Evolutionary conservation across 35 echinoderm and acorn worm genomes (phyloP), one percentile per base, ranked within the genome.

Genomic region (Heliocidaris erythrogramma): DNA sequence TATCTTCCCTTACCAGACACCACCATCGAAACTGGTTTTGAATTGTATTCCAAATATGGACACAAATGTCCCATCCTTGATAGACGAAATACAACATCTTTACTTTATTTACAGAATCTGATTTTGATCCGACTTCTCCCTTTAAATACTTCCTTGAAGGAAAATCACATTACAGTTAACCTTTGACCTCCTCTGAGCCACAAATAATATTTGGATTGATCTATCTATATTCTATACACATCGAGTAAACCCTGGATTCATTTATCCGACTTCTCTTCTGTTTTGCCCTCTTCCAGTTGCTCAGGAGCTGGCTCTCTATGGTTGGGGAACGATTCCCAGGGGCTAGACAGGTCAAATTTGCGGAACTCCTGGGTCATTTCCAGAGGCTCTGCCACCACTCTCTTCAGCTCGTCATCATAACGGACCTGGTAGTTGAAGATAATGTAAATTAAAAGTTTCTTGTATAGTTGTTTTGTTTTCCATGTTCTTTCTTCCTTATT

Each of bases 361-460:
- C 98, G 86, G 94, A 99, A 99, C 94, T 99, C 98, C 88, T 99
- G 98, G 17, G 97, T 94, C 93, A 99, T 95, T 91, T 99, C 98
- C 5, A 99, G 59, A 2, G 98, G 98, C 94, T 99, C 98, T 49
- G 92, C 92, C 0, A 99, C 96, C 61, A 99, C 96, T 4, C 98
- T 92, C 78, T 99, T 99, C 13, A 95, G 50, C 59, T 99, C 98
- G 59, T 99, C 98, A 95, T 99, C 98, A 60, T 99, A 99, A 11
- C 98, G 88, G 32, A 99, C 97, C 98, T 99, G 47, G 35, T 94
- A 13, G 59, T 60, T 14, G 5, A 60, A 60, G 59, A 14, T 60
- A 60, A 60, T 30, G 92, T 27, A 94, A 56, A 89, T 42, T 30
- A 95, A 10, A 56, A 56, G 52, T 56, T 56, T 56, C 10, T 56